A percentile compares a stretch with the other conserved stretches of the same genome.
These are phyloP conservation scores for Amniataba percoides DNA, from an alignment of 2,797 vertebrate species.

Conservation along the genomic window DNA sequence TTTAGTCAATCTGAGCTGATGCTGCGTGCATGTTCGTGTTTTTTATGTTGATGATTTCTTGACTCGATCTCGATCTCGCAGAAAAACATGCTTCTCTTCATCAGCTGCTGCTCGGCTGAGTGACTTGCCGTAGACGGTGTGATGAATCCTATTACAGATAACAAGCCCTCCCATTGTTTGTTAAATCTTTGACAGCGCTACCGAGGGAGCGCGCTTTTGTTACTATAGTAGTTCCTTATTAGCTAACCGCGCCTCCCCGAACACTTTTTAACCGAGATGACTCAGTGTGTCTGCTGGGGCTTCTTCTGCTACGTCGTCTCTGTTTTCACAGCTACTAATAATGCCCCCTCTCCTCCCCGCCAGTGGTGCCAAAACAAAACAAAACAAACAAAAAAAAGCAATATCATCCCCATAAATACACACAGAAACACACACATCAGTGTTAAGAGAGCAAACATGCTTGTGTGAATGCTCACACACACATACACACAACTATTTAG, in stretches of 20 bases:
- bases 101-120: constrained; percentile 29
- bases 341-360: constrained; percentile 12
- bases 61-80: neutral
- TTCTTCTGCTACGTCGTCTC: constrained; percentile 12
- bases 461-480: neutral
- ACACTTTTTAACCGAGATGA: constrained; percentile 58
- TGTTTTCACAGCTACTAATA: constrained; percentile 48
- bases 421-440: neutral
- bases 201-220: constrained; percentile 44
- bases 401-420: constrained; percentile 20
- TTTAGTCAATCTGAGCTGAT: constrained; percentile 1
- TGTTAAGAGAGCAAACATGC: constrained; percentile 1
- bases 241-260: constrained; percentile 46
- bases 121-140: constrained; percentile 17
- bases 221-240: constrained; percentile 48
- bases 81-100: constrained; percentile 13
- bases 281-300: constrained; percentile 44
- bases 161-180: constrained; percentile 49
- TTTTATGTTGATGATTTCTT: constrained; percentile 15
- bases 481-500: neutral
- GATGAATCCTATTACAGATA: constrained; percentile 58
- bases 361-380: neutral
- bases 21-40: neutral
- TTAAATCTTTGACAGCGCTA: constrained; percentile 43
- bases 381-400: neutral